Base-by-base conservation (phyloP, 2,888 invertebrate genomes). In the Chymomyza fuscimana region DNA sequence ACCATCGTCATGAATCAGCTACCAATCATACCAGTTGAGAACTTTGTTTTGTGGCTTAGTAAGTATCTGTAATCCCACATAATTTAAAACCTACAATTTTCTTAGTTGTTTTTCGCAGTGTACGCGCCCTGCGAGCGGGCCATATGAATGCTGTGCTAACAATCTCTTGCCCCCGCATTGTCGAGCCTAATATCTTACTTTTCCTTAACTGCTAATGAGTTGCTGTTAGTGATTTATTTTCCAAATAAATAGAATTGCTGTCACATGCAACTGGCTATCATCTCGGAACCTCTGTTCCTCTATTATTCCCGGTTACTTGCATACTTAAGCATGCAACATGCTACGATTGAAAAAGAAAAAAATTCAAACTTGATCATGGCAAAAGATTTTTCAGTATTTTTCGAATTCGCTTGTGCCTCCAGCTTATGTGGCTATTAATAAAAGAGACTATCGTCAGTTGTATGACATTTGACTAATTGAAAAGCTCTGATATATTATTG, bases 391-490 rank as follows among this genome's bases (percentile, higher is more conserved):
- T 19, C 19, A 19, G 5, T 19, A 19, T 10, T 54, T 52, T 52
- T 54, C 54, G 54, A 54, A 6, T 54, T 16, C 6, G 12, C 12
- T 19, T 19, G 58, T 58, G 22, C 1, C 16, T 54, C 4, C 58
- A 22, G 15, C 58, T 60, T 60, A 36, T 36, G 40, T 70, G 72
- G 73, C 82, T 79, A 88, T 88, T 87, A 86, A 89, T 88, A 88
- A 77, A 69, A 29, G 63, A 52, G 58, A 68, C 81, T 88, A 88
- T 88, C 88, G 80, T 80, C 79, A 72, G 72, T 59, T 60, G 69
- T 71, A 74, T 81, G 89, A 81, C 89, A 86, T 82, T 77, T 87
- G 89, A 89, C 89, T 89, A 89, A 89, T 89, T 89, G 89, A 83
- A 89, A 78, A 82, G 77, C 78, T 76, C 85, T 83, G 83, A 86